Evolutionary conservation across 1,140 invertebrate genomes (phyloP), one percentile per base, ranked within the genome.

Genomic region (Temnothorax nylanderi): DNA sequence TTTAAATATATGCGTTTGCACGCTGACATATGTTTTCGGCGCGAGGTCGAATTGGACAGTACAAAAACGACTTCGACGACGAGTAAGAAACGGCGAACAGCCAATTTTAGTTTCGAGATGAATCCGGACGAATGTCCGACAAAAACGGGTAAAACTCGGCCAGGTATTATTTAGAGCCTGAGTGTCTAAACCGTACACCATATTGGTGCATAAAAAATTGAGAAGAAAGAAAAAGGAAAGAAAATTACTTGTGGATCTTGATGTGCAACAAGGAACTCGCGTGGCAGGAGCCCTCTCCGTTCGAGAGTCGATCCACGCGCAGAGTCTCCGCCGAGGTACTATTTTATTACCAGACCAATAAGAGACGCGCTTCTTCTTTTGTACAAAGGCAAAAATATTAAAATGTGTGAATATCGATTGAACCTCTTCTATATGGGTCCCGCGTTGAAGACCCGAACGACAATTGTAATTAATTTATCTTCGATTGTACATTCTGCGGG

Each of bases 131-230:
- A 85, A 67, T 87, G 64, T 84, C 54, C 69, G 80, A 75, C 21
- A 60, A 74, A 92, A 91, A 90, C 91, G 92, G 92, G 92, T 92
- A 92, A 37, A 67, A 91, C 88, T 89, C 88, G 87, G 88, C 88
- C n/a, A 60, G 80, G 49, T 86, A 56, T 86, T 87, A 60, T 65
- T 86, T 72, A 72, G 78, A 72, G 82, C 64, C 74, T 85, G 89
- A 89, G 88, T 72, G 67, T 87, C 71, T 87, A 72, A 90, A 78
- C 87, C 87, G 86, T 91, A 89, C 92, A 93, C 91, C 92, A 93
- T 93, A 93, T 92, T 93, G 92, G 92, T 93, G 92, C 89, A 88
- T 88, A 49, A 54, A 26, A 26, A 71, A 37, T 82, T 86, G 64
- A 85, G 62, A 49, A 58, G 13, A 51, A 80, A 67, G 34, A 80